Evolutionary conservation across 2,797 vertebrate genomes (phyloP).

Genomic region (Channa striata): DNA sequence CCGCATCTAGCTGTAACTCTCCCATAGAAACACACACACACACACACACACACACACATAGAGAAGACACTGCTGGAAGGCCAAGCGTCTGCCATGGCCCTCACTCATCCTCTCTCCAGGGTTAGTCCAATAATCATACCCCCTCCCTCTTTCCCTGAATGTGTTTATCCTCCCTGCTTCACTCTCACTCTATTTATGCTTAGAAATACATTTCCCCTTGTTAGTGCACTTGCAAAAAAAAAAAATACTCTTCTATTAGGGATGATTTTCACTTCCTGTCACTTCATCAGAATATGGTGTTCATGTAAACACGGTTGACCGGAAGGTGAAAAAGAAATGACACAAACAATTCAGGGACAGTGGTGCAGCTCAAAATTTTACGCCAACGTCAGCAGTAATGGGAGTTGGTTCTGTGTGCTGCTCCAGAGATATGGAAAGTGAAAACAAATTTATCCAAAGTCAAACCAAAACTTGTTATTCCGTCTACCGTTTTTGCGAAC

Average conservation of each 20-base stretch:
- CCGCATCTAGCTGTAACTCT: conserved; percentile 34
- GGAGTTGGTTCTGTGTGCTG: conserved; percentile 3
- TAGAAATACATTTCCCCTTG: conserved; percentile 64
- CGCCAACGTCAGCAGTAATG: not conserved
- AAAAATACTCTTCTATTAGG: conserved; percentile 48
- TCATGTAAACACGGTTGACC: conserved; percentile 31
- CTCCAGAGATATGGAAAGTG: conserved; percentile 8
- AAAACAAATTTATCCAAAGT: conserved; percentile 35
- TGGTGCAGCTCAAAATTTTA: conserved; percentile 26
- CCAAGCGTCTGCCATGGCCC: conserved; percentile 69
- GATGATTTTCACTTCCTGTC: conserved; percentile 54
- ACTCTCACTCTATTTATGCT: conserved; percentile 56
- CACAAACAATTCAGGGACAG: conserved; percentile 24
- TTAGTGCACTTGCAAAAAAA: conserved; percentile 52
- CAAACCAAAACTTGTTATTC: conserved; percentile 49
- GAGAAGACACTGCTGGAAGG: conserved; percentile 68
- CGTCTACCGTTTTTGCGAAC: conserved; percentile 42
- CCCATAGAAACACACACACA: conserved; percentile 26
- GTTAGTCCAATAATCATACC: conserved; percentile 69
- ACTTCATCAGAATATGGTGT: conserved; percentile 34
- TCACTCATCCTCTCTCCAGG: conserved; percentile 61
- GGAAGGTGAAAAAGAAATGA: conserved; percentile 20
- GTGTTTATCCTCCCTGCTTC: conserved; percentile 56
- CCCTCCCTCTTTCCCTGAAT: conserved; percentile 53
- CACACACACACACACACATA: conserved; percentile 35